A percentile compares a stretch with the other conserved stretches of the same genome.
Conservation (phyloP, 2,797 vertebrate genomes). For the Tadarida brasiliensis region DNA sequence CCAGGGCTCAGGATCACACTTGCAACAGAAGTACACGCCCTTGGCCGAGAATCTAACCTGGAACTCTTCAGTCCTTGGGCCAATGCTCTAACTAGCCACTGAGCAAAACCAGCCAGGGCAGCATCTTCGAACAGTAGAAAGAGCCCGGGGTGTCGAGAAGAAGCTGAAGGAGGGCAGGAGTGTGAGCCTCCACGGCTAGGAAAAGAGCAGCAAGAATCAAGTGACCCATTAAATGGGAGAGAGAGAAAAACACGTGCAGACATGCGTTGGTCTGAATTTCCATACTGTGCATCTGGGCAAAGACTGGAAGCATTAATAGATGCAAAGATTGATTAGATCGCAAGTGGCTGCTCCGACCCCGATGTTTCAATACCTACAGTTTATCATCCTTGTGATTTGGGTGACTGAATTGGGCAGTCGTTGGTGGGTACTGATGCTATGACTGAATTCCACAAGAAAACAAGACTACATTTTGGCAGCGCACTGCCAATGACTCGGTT, state of each 20-base stretch:
- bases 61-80: too few relatives aligned
- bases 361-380: not conserved
- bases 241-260: not conserved
- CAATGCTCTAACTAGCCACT: too few relatives aligned
- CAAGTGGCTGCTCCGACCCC: not conserved
- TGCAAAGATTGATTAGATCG: not conserved
- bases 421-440: not conserved
- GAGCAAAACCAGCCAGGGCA: too few relatives aligned
- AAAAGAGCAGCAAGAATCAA: not conserved
- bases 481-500: not conserved
- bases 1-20: too few relatives aligned
- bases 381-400: not conserved
- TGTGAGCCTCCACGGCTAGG: not conserved
- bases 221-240: not conserved
- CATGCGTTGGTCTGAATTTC: not conserved
- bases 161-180: not conserved
- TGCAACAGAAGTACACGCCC: too few relatives aligned
- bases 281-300: not conserved
- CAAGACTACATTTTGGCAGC: not conserved
- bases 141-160: not conserved
- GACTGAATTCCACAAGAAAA: not conserved
- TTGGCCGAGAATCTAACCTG: too few relatives aligned
- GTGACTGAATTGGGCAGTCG: not conserved
- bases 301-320: not conserved
- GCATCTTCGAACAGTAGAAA: not conserved